Conservation (phyloP, 2,888 invertebrate genomes). For the Sminthurinus aureus region DNA sequence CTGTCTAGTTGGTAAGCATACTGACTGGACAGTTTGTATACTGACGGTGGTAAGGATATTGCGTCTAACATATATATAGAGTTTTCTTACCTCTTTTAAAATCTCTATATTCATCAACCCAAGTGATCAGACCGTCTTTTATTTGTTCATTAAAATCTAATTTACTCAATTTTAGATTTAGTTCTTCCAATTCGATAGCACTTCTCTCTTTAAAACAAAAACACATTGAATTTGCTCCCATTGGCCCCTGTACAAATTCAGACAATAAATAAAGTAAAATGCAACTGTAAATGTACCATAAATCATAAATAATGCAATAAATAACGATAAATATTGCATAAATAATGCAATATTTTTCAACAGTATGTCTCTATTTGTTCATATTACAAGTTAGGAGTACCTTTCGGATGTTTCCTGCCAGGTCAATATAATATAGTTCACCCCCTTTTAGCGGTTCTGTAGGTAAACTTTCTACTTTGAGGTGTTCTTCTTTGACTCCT, state of each 20-base stretch:
- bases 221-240: conserved; percentile 43
- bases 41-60: no score
- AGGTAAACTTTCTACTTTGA: conserved; percentile 84
- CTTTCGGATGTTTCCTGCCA: conserved; percentile 93
- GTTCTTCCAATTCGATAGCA: conserved; percentile 38
- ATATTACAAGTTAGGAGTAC: no score
- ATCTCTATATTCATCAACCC: conserved; percentile 56
- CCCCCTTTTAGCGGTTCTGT: conserved; percentile 85
- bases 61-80: no score
- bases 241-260: conserved; percentile 31
- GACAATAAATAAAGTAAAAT: background rate
- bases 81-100: conserved; percentile 56
- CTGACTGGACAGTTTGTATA: no score
- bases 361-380: no score
- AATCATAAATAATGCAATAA: background rate
- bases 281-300: background rate
- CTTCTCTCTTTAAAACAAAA: conserved; percentile 52
- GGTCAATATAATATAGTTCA: conserved; percentile 92
- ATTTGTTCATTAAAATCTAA: conserved; percentile 38
- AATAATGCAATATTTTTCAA: no score
- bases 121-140: conserved; percentile 51
- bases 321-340: background rate
- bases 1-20: no score
- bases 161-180: conserved; percentile 38
- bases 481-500: conserved; percentile 73